These are phyloP conservation scores for Trichogramma evanescens DNA, from an alignment of 2,888 invertebrate genomes.

Conservation along the genomic window DNA sequence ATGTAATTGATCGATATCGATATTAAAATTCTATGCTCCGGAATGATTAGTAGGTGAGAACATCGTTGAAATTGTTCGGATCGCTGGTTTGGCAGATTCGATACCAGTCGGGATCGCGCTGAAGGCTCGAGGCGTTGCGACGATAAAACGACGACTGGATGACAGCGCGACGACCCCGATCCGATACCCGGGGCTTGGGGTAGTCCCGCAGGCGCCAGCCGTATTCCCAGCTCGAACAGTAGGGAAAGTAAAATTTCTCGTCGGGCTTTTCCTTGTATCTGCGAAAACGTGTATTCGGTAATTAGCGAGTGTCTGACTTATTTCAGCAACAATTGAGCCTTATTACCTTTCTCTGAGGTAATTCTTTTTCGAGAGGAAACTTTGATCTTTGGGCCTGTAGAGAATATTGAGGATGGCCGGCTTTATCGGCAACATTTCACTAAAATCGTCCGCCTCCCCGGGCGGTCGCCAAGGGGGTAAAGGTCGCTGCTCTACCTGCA, in stretches of 20 bases:
- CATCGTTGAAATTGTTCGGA: slow-evolving; percentile 31
- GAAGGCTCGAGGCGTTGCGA: slow-evolving; percentile 31
- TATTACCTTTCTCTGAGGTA: slow-evolving; percentile 35
- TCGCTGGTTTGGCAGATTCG: slow-evolving; percentile 27
- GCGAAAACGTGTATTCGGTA: background rate
- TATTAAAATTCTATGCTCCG: no score
- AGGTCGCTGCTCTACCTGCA: slow-evolving; percentile 4
- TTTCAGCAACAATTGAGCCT: background rate
- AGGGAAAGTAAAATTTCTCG: slow-evolving; percentile 36
- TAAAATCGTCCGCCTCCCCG: slow-evolving; percentile 22
- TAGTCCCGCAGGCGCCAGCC: slow-evolving; percentile 39
- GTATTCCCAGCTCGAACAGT: slow-evolving; percentile 37
- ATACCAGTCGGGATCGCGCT: slow-evolving; percentile 32
- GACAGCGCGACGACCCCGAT: slow-evolving; percentile 27
- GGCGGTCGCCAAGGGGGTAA: slow-evolving; percentile 28
- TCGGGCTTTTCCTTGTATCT: slow-evolving; percentile 37
- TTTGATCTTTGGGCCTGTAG: slow-evolving; percentile 30
- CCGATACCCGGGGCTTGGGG: slow-evolving; percentile 22
- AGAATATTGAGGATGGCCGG: slow-evolving; percentile 28
- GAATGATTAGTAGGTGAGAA: slow-evolving; percentile 23
- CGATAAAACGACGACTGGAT: slow-evolving; percentile 33
- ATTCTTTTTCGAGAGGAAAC: slow-evolving; percentile 31
- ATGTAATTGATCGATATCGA: no score
- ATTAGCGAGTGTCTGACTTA: background rate
- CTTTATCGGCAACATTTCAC: slow-evolving; percentile 37